Evolutionary conservation across 1,140 invertebrate species (phyloP).

Genomic region (Dolichoris vasculosae): DNA sequence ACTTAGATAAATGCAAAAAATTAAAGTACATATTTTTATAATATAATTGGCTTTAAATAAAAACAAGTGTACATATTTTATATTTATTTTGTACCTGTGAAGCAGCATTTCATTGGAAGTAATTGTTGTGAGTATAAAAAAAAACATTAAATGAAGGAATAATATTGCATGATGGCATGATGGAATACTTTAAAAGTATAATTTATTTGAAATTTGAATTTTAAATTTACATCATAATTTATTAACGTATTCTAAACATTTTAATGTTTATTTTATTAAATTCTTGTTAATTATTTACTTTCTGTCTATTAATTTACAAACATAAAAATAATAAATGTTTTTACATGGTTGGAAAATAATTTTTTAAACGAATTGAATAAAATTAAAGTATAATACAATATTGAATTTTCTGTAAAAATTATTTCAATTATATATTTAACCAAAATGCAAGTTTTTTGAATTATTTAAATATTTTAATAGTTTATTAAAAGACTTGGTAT

Average conservation of each 20-base stretch:
- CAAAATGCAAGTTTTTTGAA: too few species aligned
- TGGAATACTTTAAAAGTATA: constrained; percentile 3
- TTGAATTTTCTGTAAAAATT: too few species aligned
- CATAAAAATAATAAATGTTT: constrained; percentile 24
- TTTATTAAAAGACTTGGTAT: too few species aligned
- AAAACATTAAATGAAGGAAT: constrained; percentile 31
- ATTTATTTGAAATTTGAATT: constrained; percentile 30
- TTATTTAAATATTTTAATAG: too few species aligned
- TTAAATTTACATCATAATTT: neutral
- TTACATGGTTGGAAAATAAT: constrained; percentile 23
- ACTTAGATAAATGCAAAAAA: neutral
- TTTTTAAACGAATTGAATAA: neutral
- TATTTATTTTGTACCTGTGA: constrained; percentile 64
- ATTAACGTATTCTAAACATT: neutral
- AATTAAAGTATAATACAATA: too few species aligned
- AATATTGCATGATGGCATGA: constrained; percentile 52
- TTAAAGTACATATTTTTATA: constrained; percentile 6
- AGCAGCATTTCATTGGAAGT: constrained; percentile 75
- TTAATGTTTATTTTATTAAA: neutral
- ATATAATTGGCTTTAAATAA: constrained; percentile 44
- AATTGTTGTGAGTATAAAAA: constrained; percentile 71
- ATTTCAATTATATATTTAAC: too few species aligned
- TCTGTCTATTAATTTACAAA: constrained; percentile 16
- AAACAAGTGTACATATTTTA: constrained; percentile 43
- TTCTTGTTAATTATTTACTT: constrained; percentile 7